Percentiles rank a stretch among this genome's conserved stretches.
phyloP scores from a whole-genome alignment of 2,888 invertebrate species.

The Germaria angustata region DNA sequence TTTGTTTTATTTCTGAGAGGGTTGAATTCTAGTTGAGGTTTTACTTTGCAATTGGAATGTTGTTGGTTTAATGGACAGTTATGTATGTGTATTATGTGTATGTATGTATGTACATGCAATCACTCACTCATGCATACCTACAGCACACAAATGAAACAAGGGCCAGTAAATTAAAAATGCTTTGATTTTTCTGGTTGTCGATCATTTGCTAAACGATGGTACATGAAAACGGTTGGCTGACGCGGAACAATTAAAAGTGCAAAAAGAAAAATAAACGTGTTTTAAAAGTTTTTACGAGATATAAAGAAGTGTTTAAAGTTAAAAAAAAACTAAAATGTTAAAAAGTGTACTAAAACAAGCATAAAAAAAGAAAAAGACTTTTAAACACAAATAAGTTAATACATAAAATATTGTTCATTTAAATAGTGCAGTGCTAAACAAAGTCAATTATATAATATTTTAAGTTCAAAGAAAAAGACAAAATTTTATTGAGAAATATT shows the following conservation, averaged over 20 bases:
- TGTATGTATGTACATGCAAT: conserved; percentile 48
- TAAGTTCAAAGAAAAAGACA: conserved; percentile 2
- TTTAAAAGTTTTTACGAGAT: conserved; percentile 21
- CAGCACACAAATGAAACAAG: conserved; percentile 23
- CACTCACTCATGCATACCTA: conserved; percentile 51
- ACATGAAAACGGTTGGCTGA: conserved; percentile 76
- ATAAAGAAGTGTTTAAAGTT: neutral
- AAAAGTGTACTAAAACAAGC: neutral
- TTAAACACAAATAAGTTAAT: neutral
- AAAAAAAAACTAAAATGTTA: neutral
- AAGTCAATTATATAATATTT: no score
- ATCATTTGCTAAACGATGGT: conserved; percentile 79
- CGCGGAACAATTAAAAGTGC: conserved; percentile 23
- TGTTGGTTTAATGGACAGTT: conserved; percentile 18
- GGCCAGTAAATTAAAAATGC: conserved; percentile 72
- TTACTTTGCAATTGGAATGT: conserved; percentile 60
- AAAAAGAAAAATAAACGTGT: neutral
- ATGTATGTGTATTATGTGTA: neutral
- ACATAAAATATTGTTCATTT: neutral
- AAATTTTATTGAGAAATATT: conserved; percentile 10
- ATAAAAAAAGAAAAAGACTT: neutral
- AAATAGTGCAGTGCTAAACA: neutral
- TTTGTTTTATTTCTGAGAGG: conserved; percentile 54
- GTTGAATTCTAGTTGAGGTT: conserved; percentile 69
- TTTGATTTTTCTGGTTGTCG: conserved; percentile 77